Base-by-base conservation (phyloP, 2,797 vertebrate species). In the Neopelma chrysocephalum region DNA sequence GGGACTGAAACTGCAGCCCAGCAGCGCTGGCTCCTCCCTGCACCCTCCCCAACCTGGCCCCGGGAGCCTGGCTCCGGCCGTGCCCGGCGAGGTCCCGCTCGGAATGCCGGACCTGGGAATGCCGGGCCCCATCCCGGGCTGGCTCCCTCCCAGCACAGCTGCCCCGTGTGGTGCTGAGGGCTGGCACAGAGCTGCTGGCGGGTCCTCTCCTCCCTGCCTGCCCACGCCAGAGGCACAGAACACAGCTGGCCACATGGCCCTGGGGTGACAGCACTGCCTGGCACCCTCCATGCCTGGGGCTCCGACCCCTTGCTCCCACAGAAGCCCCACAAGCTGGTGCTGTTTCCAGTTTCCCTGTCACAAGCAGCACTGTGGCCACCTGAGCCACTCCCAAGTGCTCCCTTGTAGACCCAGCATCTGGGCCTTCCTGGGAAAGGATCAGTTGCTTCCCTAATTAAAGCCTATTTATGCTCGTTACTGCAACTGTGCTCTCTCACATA, bases 231-330 rank as follows among this genome's bases (percentile, higher is more conserved):
- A 51, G 64, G 47, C 48, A 26, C 1, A 10, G 53, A 54, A 38
- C 2, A 3, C 60, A 78, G 86, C 68, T 82, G 73, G 43, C 38
- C 34, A 45, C 1, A 1, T 8, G 12, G 70, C 61, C 88, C 66
- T 54, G 61, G 23, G 54, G 42, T 58, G 65, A 38, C 62, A 65
- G 0, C 60, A 12, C 64, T 32, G 6, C 91, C 88, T 85, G 89
- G 66, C 75, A 77, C 57, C 72, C 57, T 56, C 19, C 26, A 9
- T 11, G 66, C 1, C 0, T 21, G 26, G 25, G 27, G 17, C 26
- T 93, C 26, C 1, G 3, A 36, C 12, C 13, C 31, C 0, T 8
- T 18, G 27, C 34, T 71, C 53, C n/a, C 21, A 3, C 9, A 22
- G 34, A 14, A 51, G 10, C n/a, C 54, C 45, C 69, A 61, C 27